Base-by-base conservation (phyloP, 2,797 vertebrate species). In the Coreius guichenoti region DNA sequence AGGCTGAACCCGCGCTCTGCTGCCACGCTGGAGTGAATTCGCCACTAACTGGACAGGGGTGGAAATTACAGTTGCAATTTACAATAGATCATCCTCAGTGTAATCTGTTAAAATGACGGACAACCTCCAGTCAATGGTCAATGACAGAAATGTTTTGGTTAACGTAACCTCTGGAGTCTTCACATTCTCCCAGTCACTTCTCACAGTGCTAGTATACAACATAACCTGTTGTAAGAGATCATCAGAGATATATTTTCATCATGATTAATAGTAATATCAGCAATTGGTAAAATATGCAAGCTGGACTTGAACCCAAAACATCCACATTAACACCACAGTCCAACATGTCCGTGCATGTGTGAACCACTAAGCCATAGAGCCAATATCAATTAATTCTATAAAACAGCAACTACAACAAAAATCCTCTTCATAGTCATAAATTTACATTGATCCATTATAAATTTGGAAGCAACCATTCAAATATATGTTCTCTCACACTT, bases 391-490 rank as follows among this genome's bases (percentile, higher is more conserved):
- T 1, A 29, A 31, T 80, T 67, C 45, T 7, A 78, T 31, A 65
- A 65, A 31, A 65, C 21, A 19, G 14, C 54, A 77, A 23, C n/a
- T 29, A 65, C 63, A 81, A 16, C 8, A 69, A 31, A 69, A 36
- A 33, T 19, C 47, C 8, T 69, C 45, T 36, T 36, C 4, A 54
- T 21, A 54, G 23, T 49, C 58, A 51, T 16, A 54, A 2, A 67
- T 36, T 39, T 13, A 29, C 81, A 54, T 36, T 39, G 33, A 77
- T 45, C n/a, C 17, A 77, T 69, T 68, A 45, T 11, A 39, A 1
- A 29, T 56, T 68, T 69, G n/a, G 4, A 69, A 76, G 68, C 63
- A 84, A 58, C 17, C 1, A 3, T 68, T 56, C 23, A 84, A 68
- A 78, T 31, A 56, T 31, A 17, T 58, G 12, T 26, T 56, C 47